Conservation (phyloP, 2,113 vertebrate species). For the Neofelis nebulosa region DNA sequence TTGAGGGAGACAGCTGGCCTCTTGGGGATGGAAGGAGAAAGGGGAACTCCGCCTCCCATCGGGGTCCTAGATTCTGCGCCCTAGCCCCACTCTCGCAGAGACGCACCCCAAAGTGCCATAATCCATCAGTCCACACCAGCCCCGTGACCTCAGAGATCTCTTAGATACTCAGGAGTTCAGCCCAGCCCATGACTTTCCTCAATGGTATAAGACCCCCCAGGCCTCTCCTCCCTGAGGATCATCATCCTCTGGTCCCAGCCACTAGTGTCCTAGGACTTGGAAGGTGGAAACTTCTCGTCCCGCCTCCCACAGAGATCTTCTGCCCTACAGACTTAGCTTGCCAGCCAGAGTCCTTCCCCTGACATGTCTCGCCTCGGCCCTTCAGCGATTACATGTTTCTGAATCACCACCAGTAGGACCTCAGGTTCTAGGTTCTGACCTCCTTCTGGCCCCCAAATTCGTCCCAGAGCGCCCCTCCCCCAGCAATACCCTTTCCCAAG, state of each 20-base stretch:
- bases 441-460: background rate
- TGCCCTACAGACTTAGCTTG: background rate
- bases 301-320: background rate
- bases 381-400: background rate
- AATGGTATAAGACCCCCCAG: background rate
- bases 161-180: background rate
- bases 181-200: background rate
- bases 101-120: no score
- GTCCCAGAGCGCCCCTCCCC: background rate
- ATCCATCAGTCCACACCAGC: background rate
- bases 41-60: background rate
- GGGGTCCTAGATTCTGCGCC: background rate
- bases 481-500: background rate
- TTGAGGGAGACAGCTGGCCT: background rate
- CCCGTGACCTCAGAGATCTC: background rate
- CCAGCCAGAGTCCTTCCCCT: background rate
- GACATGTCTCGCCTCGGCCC: background rate
- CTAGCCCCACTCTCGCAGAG: no score
- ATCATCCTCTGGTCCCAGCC: background rate
- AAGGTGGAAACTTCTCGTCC: background rate
- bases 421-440: background rate
- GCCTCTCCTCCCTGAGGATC: background rate
- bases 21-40: background rate
- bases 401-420: background rate
- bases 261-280: background rate